Conservation (phyloP, 2,113 vertebrate species). For the Triplophysa tibetana region DNA sequence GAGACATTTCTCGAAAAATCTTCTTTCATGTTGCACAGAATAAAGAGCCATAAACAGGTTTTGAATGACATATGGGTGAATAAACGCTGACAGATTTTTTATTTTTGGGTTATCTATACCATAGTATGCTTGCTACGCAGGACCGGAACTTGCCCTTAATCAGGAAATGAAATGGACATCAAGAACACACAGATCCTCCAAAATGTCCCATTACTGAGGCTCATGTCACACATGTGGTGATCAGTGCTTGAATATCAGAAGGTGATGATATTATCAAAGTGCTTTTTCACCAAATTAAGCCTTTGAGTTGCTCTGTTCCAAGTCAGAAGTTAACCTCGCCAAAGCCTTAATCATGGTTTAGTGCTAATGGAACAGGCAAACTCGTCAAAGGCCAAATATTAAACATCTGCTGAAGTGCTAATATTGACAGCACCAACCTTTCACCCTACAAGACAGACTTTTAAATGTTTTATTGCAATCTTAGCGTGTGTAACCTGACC, state of each 20-base stretch:
- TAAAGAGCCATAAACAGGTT: too few species aligned
- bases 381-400: not conserved
- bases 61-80: too few species aligned
- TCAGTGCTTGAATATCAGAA: conserved; percentile 1
- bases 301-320: conserved; percentile 30
- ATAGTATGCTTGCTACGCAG: too few species aligned
- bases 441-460: not conserved
- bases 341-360: not conserved
- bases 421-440: not conserved
- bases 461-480: conserved; percentile 6
- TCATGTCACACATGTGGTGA: conserved; percentile 22
- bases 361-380: not conserved
- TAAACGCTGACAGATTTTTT: too few species aligned
- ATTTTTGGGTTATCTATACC: too few species aligned
- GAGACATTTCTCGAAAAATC: too few species aligned
- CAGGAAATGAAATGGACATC: not conserved
- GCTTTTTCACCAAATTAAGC: conserved; percentile 40
- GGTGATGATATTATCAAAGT: conserved; percentile 37
- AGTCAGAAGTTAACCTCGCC: conserved; percentile 1
- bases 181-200: conserved; percentile 5
- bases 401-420: not conserved
- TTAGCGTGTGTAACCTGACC: conserved; percentile 21
- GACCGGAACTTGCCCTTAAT: too few species aligned
- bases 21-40: too few species aligned
- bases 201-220: conserved; percentile 25